Percentiles rank a stretch among this genome's conserved stretches.
Conservation (phyloP, 1,140 invertebrate species). For the Scaptomyza pallida region DNA sequence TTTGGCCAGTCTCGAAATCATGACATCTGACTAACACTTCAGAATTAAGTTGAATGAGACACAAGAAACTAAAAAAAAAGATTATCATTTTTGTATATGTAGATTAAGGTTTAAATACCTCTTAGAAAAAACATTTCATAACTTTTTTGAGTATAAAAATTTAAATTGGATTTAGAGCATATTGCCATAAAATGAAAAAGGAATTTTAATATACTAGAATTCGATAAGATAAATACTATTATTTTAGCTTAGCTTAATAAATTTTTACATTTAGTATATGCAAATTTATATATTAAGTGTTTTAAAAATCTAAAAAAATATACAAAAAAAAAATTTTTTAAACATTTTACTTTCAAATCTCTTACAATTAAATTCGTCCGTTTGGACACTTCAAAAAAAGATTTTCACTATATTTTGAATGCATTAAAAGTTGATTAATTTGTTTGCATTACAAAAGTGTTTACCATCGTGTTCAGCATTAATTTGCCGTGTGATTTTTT, state of each 20-base stretch:
- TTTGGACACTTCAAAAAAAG: slow-evolving; percentile 10
- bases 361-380: neutral
- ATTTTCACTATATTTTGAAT: slow-evolving; percentile 40
- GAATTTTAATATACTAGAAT: too few species aligned
- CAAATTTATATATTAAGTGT: too few species aligned
- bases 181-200: too few species aligned
- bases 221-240: too few species aligned
- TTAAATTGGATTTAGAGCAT: too few species aligned
- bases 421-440: slow-evolving; percentile 67
- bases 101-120: neutral
- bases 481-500: slow-evolving; percentile 66
- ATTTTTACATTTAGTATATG: too few species aligned
- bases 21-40: slow-evolving; percentile 27
- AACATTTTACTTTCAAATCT: neutral
- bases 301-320: too few species aligned
- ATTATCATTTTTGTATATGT: neutral
- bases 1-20: slow-evolving; percentile 3
- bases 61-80: neutral
- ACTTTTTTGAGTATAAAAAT: too few species aligned
- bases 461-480: slow-evolving; percentile 73
- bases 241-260: too few species aligned
- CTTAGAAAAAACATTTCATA: too few species aligned
- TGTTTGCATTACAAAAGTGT: slow-evolving; percentile 61
- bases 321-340: too few species aligned
- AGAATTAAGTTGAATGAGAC: slow-evolving; percentile 3